A percentile compares a stretch with the other conserved stretches of the same genome.
Evolutionary conservation across 2,113 vertebrate genomes (phyloP).

Genomic region (Bagarius yarrelli): DNA sequence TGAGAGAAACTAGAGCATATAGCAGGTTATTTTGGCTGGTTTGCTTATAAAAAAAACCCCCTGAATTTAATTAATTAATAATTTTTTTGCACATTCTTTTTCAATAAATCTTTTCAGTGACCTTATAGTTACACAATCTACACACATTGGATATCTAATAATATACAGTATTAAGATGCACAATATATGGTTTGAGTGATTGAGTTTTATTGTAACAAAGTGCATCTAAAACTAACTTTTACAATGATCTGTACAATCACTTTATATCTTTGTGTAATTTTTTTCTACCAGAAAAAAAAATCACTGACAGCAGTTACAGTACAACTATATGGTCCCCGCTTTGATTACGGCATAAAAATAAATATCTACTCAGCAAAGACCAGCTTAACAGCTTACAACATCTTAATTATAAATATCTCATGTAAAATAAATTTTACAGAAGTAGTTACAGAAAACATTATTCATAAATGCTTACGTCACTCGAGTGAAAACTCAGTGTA

Average conservation of each 20-base stretch:
- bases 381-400: constrained; percentile 61
- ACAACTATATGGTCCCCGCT: constrained; percentile 62
- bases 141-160: not conserved
- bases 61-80: no score
- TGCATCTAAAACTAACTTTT: constrained; percentile 74
- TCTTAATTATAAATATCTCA: constrained; percentile 60
- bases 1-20: no score
- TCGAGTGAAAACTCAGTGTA: constrained; percentile 47
- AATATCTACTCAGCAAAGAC: constrained; percentile 64
- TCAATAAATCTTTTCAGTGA: not conserved
- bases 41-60: no score
- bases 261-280: constrained; percentile 65
- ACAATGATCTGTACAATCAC: constrained; percentile 76
- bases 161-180: not conserved
- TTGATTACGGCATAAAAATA: constrained; percentile 66
- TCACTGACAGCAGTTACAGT: constrained; percentile 69
- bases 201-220: constrained; percentile 74
- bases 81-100: not conserved
- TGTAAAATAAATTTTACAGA: constrained; percentile 66
- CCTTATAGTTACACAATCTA: not conserved
- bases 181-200: constrained; percentile 43
- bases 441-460: constrained; percentile 68
- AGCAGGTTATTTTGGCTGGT: no score
- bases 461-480: constrained; percentile 58
- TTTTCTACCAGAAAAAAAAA: constrained; percentile 58